Evolutionary conservation across 2,888 invertebrate genomes (phyloP).

Genomic region (Drosophila longiperda): DNA sequence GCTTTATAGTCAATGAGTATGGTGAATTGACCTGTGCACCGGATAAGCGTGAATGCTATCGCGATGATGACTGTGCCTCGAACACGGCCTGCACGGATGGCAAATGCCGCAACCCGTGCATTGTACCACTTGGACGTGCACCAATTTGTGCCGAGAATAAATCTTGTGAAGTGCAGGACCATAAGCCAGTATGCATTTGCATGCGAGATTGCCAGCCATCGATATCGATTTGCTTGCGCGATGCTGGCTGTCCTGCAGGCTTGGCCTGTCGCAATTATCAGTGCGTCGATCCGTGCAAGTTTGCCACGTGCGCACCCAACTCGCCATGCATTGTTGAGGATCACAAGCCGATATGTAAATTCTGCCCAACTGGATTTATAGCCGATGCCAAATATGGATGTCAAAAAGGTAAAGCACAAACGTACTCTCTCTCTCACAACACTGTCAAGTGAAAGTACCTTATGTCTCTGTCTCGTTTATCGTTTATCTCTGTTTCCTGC

Average conservation of each 20-base stretch:
- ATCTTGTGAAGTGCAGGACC: constrained; percentile 94
- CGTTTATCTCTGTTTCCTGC: constrained; percentile 69
- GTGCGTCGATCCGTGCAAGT: constrained; percentile 95
- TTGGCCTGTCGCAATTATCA: constrained; percentile 94
- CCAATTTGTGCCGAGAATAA: constrained; percentile 92
- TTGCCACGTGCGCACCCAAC: constrained; percentile 92
- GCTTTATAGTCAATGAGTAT: constrained; percentile 94
- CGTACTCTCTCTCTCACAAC: constrained; percentile 75
- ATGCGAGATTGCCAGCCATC: constrained; percentile 94
- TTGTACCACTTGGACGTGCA: constrained; percentile 86
- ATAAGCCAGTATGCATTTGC: constrained; percentile 94
- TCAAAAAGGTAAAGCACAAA: constrained; percentile 94
- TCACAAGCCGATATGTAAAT: constrained; percentile 97
- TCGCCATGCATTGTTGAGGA: constrained; percentile 97
- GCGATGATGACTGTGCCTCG: constrained; percentile 93
- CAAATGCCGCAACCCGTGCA: constrained; percentile 95
- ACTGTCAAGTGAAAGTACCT: constrained; percentile 67
- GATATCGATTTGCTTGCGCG: constrained; percentile 94
- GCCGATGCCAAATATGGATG: constrained; percentile 97
- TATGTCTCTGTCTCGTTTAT: constrained; percentile 59
- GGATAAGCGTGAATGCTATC: constrained; percentile 91
- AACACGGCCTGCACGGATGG: constrained; percentile 93
- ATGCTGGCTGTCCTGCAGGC: constrained; percentile 93
- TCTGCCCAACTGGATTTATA: constrained; percentile 96
- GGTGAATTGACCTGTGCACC: constrained; percentile 95